Evolutionary conservation across 2,888 invertebrate genomes (phyloP), one percentile per base, ranked within the genome.

Genomic region (Sphecodes monilicornis): DNA sequence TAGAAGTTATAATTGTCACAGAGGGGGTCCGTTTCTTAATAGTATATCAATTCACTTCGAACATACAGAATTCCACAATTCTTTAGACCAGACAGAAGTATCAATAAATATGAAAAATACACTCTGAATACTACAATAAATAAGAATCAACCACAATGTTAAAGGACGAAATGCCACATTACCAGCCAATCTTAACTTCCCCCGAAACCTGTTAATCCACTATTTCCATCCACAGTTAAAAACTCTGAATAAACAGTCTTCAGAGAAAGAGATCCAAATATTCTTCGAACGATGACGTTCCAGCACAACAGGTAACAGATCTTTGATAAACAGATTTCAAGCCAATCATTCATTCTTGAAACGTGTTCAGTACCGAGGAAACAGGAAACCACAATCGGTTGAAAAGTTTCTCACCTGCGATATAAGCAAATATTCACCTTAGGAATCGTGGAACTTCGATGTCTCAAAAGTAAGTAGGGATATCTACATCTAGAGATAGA

Each of bases 331-430:
- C 50, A 66, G 68, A 78, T 71, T 78, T 82, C 73, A 80, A 76
- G 68, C 60, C 69, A 86, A 75, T 80, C 26, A 50, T 83, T 71
- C 79, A 75, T 77, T 80, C 75, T 87, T 82, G 81, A 74, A 76
- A 76, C 13, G 43, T 79, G 78, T 79, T 80, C 69, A 41, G 76
- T 70, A 86, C 43, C 73, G 82, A 86, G 80, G 76, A 86, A 68
- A 82, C 71, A 86, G 80, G 72, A 82, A 80, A 87, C 76, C 79
- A 78, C 73, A 78, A 88, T 78, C 84, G 78, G 76, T 89, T 88
- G 90, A 86, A 90, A 90, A 86, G 70, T 85, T 76, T 89, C 90
- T 90, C 90, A 90, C 89, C 90, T 90, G 90, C 76, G 74, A 88
- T 69, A 57, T 76, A 73, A 86, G 78, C 73, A 77, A 88, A 75